Percentiles rank a stretch among this genome's conserved stretches.
Evolutionary conservation across 2,113 vertebrate genomes (phyloP).

Genomic region (Fukomys damarensis): DNA sequence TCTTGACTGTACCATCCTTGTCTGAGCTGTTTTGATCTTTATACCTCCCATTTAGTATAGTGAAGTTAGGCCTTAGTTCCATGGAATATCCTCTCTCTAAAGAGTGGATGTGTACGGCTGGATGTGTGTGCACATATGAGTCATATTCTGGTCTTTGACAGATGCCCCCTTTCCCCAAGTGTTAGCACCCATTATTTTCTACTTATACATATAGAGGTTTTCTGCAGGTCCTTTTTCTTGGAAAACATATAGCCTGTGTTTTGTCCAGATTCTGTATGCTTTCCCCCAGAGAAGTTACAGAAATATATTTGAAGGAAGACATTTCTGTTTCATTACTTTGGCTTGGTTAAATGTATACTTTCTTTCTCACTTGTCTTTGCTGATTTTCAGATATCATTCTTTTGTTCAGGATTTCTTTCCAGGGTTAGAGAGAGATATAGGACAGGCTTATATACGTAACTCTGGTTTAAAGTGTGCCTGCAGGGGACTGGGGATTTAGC

Average conservation of each 20-base stretch:
- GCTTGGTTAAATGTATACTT: background rate
- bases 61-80: slow-evolving; percentile 5
- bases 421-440: background rate
- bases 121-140: background rate
- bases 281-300: background rate
- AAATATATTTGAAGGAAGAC: slow-evolving; percentile 28
- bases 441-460: background rate
- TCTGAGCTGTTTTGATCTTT: slow-evolving; percentile 25
- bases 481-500: no score
- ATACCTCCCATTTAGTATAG: background rate
- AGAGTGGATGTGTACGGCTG: background rate
- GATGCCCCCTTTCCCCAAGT: background rate
- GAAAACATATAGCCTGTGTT: background rate
- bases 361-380: background rate
- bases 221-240: slow-evolving; percentile 25
- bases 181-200: slow-evolving; percentile 14
- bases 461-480: slow-evolving; percentile 61
- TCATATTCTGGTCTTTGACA: background rate
- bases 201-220: background rate
- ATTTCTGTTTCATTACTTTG: background rate
- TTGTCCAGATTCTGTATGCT: background rate
- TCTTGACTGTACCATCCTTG: background rate
- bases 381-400: background rate
- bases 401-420: background rate
- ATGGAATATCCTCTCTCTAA: background rate